Evolutionary conservation across 2,888 invertebrate species (phyloP).

Genomic region (Patella pellucida): DNA sequence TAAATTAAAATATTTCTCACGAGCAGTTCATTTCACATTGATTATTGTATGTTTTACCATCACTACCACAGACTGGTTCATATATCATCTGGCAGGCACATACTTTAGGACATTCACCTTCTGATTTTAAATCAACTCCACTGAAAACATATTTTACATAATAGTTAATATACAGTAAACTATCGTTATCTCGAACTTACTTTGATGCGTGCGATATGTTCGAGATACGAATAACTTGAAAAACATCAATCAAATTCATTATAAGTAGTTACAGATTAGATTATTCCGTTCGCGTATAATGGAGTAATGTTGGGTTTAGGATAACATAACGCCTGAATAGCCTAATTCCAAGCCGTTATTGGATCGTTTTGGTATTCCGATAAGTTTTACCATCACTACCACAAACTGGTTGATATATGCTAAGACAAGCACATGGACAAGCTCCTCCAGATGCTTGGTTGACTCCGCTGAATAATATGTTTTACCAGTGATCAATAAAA

Average conservation of each 20-base stretch:
- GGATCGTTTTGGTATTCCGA: background rate
- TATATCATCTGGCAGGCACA: conserved; percentile 23
- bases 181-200: too few relatives aligned
- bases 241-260: too few relatives aligned
- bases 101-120: background rate
- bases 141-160: background rate
- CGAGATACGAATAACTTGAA: too few relatives aligned
- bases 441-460: conserved; percentile 1
- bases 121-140: conserved; percentile 8
- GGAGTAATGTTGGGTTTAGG: too few relatives aligned
- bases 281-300: too few relatives aligned
- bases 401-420: conserved; percentile 20
- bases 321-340: too few relatives aligned
- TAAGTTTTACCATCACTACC: conserved; percentile 24
- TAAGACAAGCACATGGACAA: conserved; percentile 23
- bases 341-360: too few relatives aligned
- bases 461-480: too few relatives aligned
- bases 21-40: conserved; percentile 22
- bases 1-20: background rate
- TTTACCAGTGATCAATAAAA: too few relatives aligned
- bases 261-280: too few relatives aligned
- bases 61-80: conserved; percentile 20
- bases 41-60: conserved; percentile 23
- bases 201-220: too few relatives aligned
- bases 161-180: too few relatives aligned